Base-by-base conservation (phyloP, 1,140 invertebrate species). In the Triops cancriformis region DNA sequence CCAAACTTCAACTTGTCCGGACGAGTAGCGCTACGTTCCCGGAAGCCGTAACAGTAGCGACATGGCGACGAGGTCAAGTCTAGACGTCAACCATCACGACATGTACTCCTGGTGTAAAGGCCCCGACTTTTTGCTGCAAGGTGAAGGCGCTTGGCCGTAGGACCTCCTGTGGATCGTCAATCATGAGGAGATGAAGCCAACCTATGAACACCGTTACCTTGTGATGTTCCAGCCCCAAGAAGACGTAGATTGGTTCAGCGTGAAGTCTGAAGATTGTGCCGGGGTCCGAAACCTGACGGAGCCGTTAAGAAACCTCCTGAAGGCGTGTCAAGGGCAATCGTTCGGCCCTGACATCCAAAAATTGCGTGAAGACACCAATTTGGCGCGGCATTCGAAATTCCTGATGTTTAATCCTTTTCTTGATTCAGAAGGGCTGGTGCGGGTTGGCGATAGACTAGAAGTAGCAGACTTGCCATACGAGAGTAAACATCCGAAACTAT, bases 11-110 rank as follows among this genome's bases (percentile, higher is more conserved):
- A 18, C 43, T 75, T 18, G 73, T 1, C 64, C 5, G n/a, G n/a
- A 5, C 1, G 76, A 73, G 14, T 73, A 72, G 76, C 76, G 76
- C 18, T 77, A 73, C n/a, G 23, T 77, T 41, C 76, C 76, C 3
- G 76, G 76, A 3, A 14, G 37, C 6, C 72, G 28, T 6, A 77
- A 77, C 37, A 26, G 18, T 0, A 31, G 26, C 72, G 76, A 77
- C 72, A 9, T 12, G 0, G 76, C 76, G 1, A 77, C 76, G 51
- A 3, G 72, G 6, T 77, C 76, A 7, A 42, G 9, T 14, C 23
- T 14, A 10, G 9, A 11, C 28, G 23, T 2, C 14, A 31, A 5
- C 11, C 23, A 18, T 18, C 9, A n/a, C 74, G n/a, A 42, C 28
- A 26, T 27, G 10, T 0, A 23, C n/a, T 9, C n/a, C 28, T 75